These are phyloP conservation scores for Polylopha cassiicola DNA, from an alignment of 2,888 invertebrate genomes.

Conservation along the genomic window DNA sequence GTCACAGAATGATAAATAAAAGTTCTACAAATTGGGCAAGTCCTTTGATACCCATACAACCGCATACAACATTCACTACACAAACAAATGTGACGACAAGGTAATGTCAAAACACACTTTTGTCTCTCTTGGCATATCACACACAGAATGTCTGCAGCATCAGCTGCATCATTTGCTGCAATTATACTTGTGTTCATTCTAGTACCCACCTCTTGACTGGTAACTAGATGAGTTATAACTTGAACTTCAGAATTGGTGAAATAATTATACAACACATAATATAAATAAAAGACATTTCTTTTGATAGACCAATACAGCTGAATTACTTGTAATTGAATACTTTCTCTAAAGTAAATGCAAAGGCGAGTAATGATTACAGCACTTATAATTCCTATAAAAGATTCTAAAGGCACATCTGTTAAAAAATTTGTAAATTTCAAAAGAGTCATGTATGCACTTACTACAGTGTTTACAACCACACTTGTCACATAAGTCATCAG, in stretches of 20 bases:
- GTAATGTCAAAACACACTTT: conserved; percentile 74
- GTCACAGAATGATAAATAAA: conserved; percentile 75
- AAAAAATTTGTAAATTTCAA: conserved; percentile 62
- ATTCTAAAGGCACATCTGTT: conserved; percentile 68
- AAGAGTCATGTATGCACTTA: conserved; percentile 53
- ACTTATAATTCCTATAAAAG: conserved; percentile 60
- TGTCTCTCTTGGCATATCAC: conserved; percentile 75
- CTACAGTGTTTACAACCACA: conserved; percentile 31
- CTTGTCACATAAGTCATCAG: conserved; percentile 38
- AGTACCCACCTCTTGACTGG: conserved; percentile 40
- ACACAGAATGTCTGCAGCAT: conserved; percentile 61
- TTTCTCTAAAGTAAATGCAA: conserved; percentile 51
- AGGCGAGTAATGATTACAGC: conserved; percentile 54
- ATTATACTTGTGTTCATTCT: conserved; percentile 34
- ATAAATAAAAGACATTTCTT: conserved; percentile 56
- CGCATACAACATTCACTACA: conserved; percentile 70
- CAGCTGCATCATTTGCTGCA: conserved; percentile 36
- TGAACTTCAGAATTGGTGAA: conserved; percentile 59
- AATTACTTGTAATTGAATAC: conserved; percentile 38
- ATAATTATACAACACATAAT: conserved; percentile 58
- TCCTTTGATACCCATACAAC: conserved; percentile 68
- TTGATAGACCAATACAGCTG: conserved; percentile 52
- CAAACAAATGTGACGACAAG: conserved; percentile 76
- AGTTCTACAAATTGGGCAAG: conserved; percentile 75
- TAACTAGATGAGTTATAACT: conserved; percentile 52